Evolutionary conservation across 1,140 invertebrate species (phyloP), one percentile per base, ranked within the genome.

Genomic region (Meloidogyne hapla): DNA sequence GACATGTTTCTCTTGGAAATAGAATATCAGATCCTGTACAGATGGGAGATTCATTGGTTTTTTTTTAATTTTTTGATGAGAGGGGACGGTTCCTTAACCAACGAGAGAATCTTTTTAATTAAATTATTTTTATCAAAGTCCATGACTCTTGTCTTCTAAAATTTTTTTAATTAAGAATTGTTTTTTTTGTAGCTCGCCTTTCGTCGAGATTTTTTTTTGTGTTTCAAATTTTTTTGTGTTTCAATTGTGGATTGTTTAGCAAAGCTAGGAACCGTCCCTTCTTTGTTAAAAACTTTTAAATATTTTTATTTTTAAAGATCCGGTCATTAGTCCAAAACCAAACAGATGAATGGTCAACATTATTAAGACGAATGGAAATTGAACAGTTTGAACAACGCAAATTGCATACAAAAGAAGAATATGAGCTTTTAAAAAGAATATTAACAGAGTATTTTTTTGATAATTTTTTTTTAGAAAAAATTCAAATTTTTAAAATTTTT

Each of bases 301-400:
- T 18, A 18, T 8, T 40, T 8, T 26, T 66, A 21, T 23, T 23
- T 4, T 65, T 9, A 18, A 75, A 45, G 18, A 67, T 33, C 5
- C 79, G 83, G 9, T 84, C 81, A 10, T 88, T 94, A 10, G 94
- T 96, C 28, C 90, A 90, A 23, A 93, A 94, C 78, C 96, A 99
- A 88, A 96, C 94, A 0, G 89, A 91, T 12, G 94, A 97, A 83
- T 99, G 96, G 95, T 93, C 93, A 48, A 92, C 94, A 80, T 91
- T 98, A 89, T 91, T 94, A 65, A 91, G 93, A 77, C 90, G 91
- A 28, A 95, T 98, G 83, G 90, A 94, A 21, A 91, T 66, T 18
- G 84, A 85, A 66, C 75, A 83, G 13, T 84, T 83, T 66, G 85
- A 86, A 73, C 76, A 77, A 40, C 82, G 80, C 63, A 87, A 82